Base-by-base conservation (phyloP, 2,888 invertebrate genomes). In the Caenorhabditis doughertyi region DNA sequence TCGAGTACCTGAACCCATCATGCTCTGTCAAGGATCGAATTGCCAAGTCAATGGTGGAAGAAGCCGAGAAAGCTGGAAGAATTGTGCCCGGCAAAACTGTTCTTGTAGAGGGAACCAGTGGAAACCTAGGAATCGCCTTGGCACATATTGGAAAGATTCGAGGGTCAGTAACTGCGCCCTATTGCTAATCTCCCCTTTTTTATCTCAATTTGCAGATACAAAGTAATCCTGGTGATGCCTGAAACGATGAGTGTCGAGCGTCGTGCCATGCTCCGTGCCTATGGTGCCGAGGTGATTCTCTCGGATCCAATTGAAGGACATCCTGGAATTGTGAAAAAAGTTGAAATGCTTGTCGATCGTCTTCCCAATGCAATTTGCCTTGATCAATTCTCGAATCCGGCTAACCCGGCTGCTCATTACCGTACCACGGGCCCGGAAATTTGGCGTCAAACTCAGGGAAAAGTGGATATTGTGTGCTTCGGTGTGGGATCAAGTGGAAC, bases 1-100 rank as follows among this genome's bases (percentile, higher is more conserved):
- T 91, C 27, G 91, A 91, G 56, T 91, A 89, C 62, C 70, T 89
- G 56, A 91, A 91, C 76, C 92, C 91, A 8, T 89, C 89, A 5
- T 82, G 84, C 16, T 88, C 88, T 29, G 87, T 91, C 18, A 91
- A 91, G 72, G 91, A 91, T 70, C 89, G 91, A 32, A 86, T 89
- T 18, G 89, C 89, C 5, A 84, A 82, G 21, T 85, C 81, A 16
- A 92, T 91, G 90, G 87, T 91, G 27, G 86, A 85, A 4, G 86
- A 74, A 11, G 87, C 87, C 3, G 87, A 87, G 60, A 76, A 80
- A 29, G 64, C 32, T 29, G 85, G 83, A 51, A 60, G 49, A 58
- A 74, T 83, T 18, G 51, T 29, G 2, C 79, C 83, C 9, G 89
- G 88, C 55, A 85, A 86, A 60, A 81, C 82, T 11, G 87, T 89